Conservation (phyloP, 2,113 vertebrate genomes). For the Lophura nycthemera region DNA sequence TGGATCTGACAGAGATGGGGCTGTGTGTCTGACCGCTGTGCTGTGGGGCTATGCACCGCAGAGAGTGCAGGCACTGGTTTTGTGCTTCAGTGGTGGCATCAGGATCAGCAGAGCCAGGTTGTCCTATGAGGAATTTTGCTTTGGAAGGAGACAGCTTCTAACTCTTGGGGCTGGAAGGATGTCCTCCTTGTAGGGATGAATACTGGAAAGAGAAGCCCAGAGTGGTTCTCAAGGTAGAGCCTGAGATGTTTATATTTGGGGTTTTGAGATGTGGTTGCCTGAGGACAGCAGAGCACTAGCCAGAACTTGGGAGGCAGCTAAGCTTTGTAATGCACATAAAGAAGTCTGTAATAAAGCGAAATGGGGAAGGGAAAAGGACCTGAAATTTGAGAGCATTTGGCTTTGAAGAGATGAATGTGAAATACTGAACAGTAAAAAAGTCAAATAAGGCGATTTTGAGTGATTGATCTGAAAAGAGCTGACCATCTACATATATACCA, state of each 20-base stretch:
- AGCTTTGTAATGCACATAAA: background rate
- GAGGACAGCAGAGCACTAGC: background rate
- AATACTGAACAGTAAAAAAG: background rate
- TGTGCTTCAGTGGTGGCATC: background rate
- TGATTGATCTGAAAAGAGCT: background rate
- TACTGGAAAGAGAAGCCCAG: background rate
- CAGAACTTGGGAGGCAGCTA: background rate
- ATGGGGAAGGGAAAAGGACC: background rate
- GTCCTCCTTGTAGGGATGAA: background rate
- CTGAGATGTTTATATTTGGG: background rate
- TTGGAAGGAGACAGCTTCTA: background rate
- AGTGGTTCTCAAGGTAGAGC: background rate
- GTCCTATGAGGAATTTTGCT: background rate
- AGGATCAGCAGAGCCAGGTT: background rate
- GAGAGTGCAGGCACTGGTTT: background rate
- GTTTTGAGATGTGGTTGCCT: background rate
- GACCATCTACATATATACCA: background rate
- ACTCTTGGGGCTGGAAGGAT: background rate
- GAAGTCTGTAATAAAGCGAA: background rate
- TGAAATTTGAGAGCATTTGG: background rate
- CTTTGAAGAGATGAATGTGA: background rate
- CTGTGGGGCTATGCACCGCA: accelerated
- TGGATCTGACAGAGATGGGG: background rate
- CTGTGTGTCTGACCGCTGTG: background rate
- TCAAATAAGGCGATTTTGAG: background rate